Evolutionary conservation across 2,797 vertebrate genomes (phyloP).

Genomic region (Falco biarmicus): DNA sequence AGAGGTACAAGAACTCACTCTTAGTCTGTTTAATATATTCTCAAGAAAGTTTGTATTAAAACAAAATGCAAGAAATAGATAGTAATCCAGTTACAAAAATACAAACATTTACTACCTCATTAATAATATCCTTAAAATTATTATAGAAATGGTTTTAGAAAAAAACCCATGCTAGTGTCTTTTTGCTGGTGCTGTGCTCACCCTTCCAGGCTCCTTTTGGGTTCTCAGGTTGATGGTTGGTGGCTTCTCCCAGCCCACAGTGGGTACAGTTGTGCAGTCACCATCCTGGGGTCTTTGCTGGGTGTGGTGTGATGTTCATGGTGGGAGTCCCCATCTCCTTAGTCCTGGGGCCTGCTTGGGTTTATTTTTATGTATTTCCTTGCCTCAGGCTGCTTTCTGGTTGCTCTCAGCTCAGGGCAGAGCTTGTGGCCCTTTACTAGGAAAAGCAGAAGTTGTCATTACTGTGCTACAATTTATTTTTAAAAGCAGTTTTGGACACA

Average conservation of each 20-base stretch:
- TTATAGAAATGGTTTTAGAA: not conserved
- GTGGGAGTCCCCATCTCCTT: not conserved
- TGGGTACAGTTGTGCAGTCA: not conserved
- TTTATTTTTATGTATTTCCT: not conserved
- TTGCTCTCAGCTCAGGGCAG: not conserved
- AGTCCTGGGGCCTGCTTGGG: not conserved
- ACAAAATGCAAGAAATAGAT: not conserved
- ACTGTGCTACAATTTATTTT: not conserved
- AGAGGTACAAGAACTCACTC: not conserved
- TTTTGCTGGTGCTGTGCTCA: not conserved
- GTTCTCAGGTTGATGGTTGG: not conserved
- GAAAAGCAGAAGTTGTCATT: not conserved
- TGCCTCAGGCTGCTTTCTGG: not conserved
- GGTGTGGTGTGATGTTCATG: accelerated
- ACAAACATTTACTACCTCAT: not conserved
- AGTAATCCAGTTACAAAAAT: not conserved
- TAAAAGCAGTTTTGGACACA: not conserved
- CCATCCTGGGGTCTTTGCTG: not conserved
- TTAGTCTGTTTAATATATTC: not conserved
- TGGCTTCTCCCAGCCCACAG: not conserved
- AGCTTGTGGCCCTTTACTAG: not conserved
- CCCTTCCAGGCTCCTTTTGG: not conserved
- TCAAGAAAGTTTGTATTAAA: not conserved
- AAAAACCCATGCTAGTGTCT: not conserved
- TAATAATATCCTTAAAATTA: not conserved